A percentile compares a stretch with the other conserved stretches of the same genome.
These are phyloP conservation scores for Mola mola DNA, from an alignment of 2,113 vertebrate species.

Conservation along the genomic window DNA sequence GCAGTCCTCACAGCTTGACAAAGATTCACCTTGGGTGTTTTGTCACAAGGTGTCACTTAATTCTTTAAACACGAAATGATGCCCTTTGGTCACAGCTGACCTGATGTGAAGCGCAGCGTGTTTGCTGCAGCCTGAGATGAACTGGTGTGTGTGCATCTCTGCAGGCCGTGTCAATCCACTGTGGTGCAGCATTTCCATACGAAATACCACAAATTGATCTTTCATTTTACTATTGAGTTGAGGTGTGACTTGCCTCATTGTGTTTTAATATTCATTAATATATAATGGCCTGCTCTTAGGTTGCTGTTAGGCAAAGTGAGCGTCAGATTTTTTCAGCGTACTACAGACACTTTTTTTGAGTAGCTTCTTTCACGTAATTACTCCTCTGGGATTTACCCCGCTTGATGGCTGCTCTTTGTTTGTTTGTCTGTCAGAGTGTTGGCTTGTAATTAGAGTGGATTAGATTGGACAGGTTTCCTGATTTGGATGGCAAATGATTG, in stretches of 20 bases:
- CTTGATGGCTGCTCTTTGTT: background rate
- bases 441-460: background rate
- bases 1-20: slow-evolving; percentile 18
- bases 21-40: slow-evolving; percentile 6
- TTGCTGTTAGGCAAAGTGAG: background rate
- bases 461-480: slow-evolving; percentile 6
- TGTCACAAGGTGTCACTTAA: slow-evolving; percentile 24
- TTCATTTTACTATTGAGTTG: no score
- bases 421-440: slow-evolving; percentile 2
- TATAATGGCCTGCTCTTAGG: background rate
- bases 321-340: background rate
- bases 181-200: background rate
- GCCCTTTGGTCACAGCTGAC: slow-evolving; percentile 17
- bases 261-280: background rate
- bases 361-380: background rate
- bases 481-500: slow-evolving; percentile 23
- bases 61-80: slow-evolving; percentile 15
- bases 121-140: slow-evolving; percentile 11
- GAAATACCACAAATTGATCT: no score
- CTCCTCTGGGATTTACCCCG: background rate
- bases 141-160: background rate
- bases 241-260: background rate
- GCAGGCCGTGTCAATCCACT: background rate
- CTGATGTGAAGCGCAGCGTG: slow-evolving; percentile 3
- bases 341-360: background rate